Percentiles rank a stretch among this genome's conserved stretches.
Evolutionary conservation across 2,888 invertebrate genomes (phyloP).

Genomic region (Lasioglossum oenotherae): DNA sequence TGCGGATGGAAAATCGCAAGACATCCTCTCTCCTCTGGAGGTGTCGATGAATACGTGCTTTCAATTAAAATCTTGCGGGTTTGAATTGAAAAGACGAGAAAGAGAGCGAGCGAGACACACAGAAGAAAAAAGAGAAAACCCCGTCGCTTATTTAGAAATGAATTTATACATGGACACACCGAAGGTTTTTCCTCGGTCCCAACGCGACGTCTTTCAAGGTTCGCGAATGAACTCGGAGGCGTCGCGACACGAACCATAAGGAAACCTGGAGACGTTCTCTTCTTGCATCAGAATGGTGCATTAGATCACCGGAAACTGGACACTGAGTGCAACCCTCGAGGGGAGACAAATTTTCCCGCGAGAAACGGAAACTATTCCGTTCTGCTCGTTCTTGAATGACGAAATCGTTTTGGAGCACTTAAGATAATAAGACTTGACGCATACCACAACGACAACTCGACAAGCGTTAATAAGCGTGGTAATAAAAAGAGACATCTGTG

Average conservation of each 20-base stretch:
- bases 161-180: slow-evolving; percentile 36
- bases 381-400: not conserved
- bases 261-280: not conserved
- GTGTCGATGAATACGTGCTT: slow-evolving; percentile 31
- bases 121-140: not conserved
- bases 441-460: too few species aligned
- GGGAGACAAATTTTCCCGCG: not conserved
- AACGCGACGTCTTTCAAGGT: not conserved
- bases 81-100: slow-evolving; percentile 43
- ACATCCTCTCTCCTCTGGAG: not conserved
- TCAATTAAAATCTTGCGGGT: slow-evolving; percentile 42
- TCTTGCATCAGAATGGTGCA: not conserved
- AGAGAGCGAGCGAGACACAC: too few species aligned
- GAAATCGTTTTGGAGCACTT: not conserved
- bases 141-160: slow-evolving; percentile 32
- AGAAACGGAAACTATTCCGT: not conserved
- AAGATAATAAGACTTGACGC: not conserved
- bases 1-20: slow-evolving; percentile 10
- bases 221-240: not conserved
- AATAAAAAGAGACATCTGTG: too few species aligned
- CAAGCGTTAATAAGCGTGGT: too few species aligned
- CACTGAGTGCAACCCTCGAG: not conserved
- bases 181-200: not conserved
- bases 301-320: not conserved
- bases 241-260: not conserved